Percentiles rank a stretch among this genome's conserved stretches.
These are phyloP conservation scores for Synergus japonicus DNA, from an alignment of 2,888 invertebrate genomes.

Conservation along the genomic window DNA sequence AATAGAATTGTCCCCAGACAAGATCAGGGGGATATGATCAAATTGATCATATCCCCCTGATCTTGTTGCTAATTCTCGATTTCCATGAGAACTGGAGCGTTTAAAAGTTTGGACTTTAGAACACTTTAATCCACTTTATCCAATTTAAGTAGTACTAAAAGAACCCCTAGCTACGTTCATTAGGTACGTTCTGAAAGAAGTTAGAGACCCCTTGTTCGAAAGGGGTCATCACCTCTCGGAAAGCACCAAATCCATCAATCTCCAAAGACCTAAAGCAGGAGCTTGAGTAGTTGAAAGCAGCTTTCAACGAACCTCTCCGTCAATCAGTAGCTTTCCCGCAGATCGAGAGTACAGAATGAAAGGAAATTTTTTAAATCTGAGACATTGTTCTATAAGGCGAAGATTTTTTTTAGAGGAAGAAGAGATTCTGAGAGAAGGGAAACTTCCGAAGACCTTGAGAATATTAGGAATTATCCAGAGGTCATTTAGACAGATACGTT, in stretches of 20 bases:
- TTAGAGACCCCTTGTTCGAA: not conserved
- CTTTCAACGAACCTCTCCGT: not conserved
- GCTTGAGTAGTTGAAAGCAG: not conserved
- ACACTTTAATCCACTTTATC: too few relatives aligned
- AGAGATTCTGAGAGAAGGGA: not conserved
- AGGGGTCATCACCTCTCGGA: constrained; percentile 18
- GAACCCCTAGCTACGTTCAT: not conserved
- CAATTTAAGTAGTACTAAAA: not conserved
- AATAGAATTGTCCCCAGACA: too few relatives aligned
- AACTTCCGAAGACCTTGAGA: too few relatives aligned
- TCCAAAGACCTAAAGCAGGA: not conserved
- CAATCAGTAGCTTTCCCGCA: not conserved
- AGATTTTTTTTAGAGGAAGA: not conserved
- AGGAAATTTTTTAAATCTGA: not conserved
- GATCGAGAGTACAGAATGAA: not conserved
- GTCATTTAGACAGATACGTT: too few relatives aligned
- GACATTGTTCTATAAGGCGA: not conserved
- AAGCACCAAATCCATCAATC: constrained; percentile 34
- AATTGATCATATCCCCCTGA: too few relatives aligned
- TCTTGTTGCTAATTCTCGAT: too few relatives aligned
- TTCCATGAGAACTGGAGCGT: too few relatives aligned
- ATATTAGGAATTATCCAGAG: too few relatives aligned
- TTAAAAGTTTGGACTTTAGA: too few relatives aligned
- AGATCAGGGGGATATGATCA: too few relatives aligned
- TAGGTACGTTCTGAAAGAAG: constrained; percentile 16